These are phyloP conservation scores for Trissolcus japonicus DNA, from an alignment of 2,888 invertebrate genomes.

Conservation along the genomic window DNA sequence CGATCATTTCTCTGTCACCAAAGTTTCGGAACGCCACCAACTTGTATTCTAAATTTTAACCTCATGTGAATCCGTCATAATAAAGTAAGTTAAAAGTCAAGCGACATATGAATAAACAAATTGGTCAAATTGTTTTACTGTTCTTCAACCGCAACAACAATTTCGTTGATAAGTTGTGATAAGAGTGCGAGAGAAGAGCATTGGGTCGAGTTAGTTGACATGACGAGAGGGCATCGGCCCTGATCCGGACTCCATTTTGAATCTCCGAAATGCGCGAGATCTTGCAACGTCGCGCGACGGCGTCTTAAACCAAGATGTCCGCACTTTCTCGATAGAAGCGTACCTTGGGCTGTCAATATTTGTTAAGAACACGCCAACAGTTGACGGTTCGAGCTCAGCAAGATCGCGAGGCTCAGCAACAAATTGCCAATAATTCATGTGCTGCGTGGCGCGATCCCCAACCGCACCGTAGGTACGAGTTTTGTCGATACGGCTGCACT, in stretches of 20 bases:
- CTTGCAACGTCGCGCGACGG: slow-evolving; percentile 60
- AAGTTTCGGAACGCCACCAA: too few relatives aligned
- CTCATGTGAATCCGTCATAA: too few relatives aligned
- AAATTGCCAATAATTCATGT: too few relatives aligned
- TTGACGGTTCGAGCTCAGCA: not conserved
- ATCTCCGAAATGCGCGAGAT: slow-evolving; percentile 34
- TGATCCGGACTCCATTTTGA: slow-evolving; percentile 56
- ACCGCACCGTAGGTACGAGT: slow-evolving; percentile 13
- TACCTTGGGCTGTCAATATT: slow-evolving; percentile 65
- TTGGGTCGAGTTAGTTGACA: not conserved
- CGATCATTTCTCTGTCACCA: too few relatives aligned
- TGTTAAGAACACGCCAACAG: slow-evolving; percentile 24
- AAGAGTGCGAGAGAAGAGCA: not conserved
- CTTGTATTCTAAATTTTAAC: too few relatives aligned
- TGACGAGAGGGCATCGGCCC: not conserved
- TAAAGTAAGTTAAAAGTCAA: too few relatives aligned
- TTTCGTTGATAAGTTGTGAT: not conserved
- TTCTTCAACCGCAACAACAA: not conserved
- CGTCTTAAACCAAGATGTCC: slow-evolving; percentile 61
- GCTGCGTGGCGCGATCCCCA: not conserved
- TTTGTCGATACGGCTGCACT: slow-evolving; percentile 5
- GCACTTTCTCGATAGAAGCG: slow-evolving; percentile 62
- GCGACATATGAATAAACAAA: too few relatives aligned
- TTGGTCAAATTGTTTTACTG: too few relatives aligned
- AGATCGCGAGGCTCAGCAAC: not conserved